Percentiles rank a stretch among this genome's conserved stretches.
phyloP scores from a whole-genome alignment of 2,797 vertebrate species.

The Numenius phaeopus region DNA sequence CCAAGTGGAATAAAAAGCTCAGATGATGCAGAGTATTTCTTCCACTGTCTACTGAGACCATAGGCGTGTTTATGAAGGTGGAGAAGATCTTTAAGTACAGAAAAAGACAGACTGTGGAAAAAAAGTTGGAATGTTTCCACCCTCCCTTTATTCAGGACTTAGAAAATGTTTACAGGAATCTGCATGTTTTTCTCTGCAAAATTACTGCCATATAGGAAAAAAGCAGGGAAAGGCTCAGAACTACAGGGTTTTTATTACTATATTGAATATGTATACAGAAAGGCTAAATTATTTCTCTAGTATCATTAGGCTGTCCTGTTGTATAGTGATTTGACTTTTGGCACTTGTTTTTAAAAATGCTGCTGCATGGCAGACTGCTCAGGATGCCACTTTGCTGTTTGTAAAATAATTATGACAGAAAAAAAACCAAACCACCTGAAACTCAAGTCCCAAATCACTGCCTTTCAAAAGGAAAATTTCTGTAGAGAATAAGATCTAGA shows the following conservation, averaged over 20 bases:
- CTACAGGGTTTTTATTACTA: neutral
- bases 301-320: neutral
- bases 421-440: neutral
- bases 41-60: neutral
- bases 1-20: neutral
- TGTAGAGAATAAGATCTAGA: neutral
- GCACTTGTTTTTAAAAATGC: neutral
- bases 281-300: neutral
- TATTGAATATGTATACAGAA: neutral
- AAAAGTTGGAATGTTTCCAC: neutral
- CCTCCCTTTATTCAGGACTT: conserved; percentile 27
- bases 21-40: neutral
- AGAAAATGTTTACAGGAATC: conserved; percentile 36
- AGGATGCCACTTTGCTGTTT: neutral
- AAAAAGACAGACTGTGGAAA: neutral
- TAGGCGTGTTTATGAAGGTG: neutral
- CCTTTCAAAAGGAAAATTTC: neutral
- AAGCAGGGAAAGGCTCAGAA: neutral
- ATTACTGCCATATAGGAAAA: neutral
- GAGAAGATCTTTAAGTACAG: neutral
- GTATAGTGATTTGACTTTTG: neutral
- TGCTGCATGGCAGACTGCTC: neutral
- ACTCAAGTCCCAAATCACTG: neutral
- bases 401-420: neutral
- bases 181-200: conserved; percentile 1